These are phyloP conservation scores for Brachynemurus nebulosus DNA, from an alignment of 2,888 invertebrate species.

Conservation along the genomic window DNA sequence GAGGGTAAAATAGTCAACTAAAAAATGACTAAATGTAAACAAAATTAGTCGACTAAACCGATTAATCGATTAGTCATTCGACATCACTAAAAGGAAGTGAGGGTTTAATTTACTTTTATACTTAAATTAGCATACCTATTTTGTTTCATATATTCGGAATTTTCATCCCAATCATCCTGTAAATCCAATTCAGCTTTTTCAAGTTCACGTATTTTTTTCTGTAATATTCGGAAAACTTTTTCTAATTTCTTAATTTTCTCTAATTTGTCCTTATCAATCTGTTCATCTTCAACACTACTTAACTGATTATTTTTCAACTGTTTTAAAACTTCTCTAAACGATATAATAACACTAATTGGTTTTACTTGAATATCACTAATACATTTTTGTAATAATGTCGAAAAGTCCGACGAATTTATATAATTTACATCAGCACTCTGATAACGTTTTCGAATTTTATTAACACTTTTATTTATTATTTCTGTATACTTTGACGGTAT, in stretches of 20 bases:
- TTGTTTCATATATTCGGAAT: background rate
- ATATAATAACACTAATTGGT: background rate
- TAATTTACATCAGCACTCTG: background rate
- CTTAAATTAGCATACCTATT: constrained; percentile 2
- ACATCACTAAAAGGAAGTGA: too few species aligned
- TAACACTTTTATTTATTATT: background rate
- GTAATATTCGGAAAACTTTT: background rate
- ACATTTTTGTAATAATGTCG: background rate
- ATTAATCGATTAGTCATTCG: too few species aligned
- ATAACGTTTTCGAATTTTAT: background rate
- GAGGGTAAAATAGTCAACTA: too few species aligned
- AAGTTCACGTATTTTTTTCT: background rate
- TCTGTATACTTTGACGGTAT: background rate
- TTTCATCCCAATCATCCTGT: constrained; percentile 3
- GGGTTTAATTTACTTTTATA: too few species aligned
- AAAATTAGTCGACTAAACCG: too few species aligned
- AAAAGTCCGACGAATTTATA: background rate
- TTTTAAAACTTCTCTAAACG: background rate
- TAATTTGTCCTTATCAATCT: background rate
- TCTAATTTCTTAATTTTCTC: background rate
- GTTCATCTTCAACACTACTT: background rate
- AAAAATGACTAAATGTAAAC: too few species aligned
- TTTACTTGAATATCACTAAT: background rate
- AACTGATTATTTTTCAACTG: background rate
- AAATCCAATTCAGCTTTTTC: background rate